Conservation (phyloP, 64 coral and sea anemone species). For the Pocillopora damicornis region DNA sequence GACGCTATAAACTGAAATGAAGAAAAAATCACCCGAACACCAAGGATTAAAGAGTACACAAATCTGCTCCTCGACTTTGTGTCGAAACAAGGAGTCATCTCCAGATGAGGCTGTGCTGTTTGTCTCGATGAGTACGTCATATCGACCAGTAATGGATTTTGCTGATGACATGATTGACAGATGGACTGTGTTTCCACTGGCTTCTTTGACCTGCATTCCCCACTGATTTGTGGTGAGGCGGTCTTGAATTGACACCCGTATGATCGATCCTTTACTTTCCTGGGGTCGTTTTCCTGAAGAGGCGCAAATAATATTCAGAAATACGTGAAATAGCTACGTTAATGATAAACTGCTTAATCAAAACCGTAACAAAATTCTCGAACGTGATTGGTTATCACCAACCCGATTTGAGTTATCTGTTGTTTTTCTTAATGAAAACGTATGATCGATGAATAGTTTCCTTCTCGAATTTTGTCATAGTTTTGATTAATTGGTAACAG, state of each 20-base stretch:
- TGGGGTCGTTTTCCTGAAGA: conserved; percentile 26
- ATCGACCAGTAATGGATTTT: conserved; percentile 22
- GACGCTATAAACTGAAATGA: background rate
- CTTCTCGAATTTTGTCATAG: too few relatives aligned
- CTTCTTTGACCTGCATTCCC: conserved; percentile 31
- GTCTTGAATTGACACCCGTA: background rate
- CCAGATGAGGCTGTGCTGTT: conserved; percentile 18
- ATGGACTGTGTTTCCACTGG: conserved; percentile 2
- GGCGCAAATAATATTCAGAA: background rate
- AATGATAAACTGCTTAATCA: too few relatives aligned
- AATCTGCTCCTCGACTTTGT: background rate
- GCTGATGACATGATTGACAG: conserved; percentile 35
- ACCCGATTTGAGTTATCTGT: too few relatives aligned
- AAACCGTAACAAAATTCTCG: too few relatives aligned
- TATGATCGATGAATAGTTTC: too few relatives aligned
- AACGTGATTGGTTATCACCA: too few relatives aligned
- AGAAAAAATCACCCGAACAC: conserved; percentile 33
- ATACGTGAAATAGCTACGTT: background rate
- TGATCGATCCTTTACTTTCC: conserved; percentile 40
- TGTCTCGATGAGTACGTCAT: conserved; percentile 37
- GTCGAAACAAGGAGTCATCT: background rate
- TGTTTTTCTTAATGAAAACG: too few relatives aligned
- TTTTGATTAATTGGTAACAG: too few relatives aligned
- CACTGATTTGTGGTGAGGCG: background rate
- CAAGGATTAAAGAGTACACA: conserved; percentile 52